Base-by-base conservation (phyloP, 2,888 invertebrate genomes). In the Rhamnusium bicolor region DNA sequence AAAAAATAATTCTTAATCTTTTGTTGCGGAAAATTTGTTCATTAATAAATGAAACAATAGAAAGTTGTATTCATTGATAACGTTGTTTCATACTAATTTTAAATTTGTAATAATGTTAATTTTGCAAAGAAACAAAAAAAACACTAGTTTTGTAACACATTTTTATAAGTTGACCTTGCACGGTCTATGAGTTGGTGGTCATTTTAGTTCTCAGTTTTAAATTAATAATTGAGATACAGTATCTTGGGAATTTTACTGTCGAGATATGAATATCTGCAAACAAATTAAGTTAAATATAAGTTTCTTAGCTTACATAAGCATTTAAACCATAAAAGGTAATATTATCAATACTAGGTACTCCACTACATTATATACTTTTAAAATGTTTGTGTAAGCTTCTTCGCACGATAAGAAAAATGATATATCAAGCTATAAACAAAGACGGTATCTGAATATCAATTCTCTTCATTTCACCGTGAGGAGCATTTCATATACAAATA, bases 81-180 rank as follows among this genome's bases (percentile, higher is more conserved):
- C 12, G 10, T 40, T 10, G 32, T 32, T 8, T 32, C 32, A 32
- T 1, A 49, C 16, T 7, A 49, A 49, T 14, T 51, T 18, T 51
- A 51, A 51, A 19, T 16, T 18, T 16, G 51, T 2, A 51, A 8
- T 19, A 18, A 51, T 51, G 18, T 18, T 18, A 51, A 19, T 16
- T 51, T 51, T 3, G 18, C 19, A 51, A 19, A 51, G 1, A 7
- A 51, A 18, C 2, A 19, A 19, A 51, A n/a, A n/a, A 51, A 51
- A 51, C 18, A 2, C 51, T 2, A 18, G 51, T 51, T 40, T 40
- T 40, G 40, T 51, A 51, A 51, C 5, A 51, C 1, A 51, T 18
- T 51, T 51, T 51, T 51, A 51, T 51, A 18, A 16, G 51, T 51
- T 49, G 18, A 51, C 51, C 51, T 51, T 51, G 51, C 19, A 51